These are phyloP conservation scores for Thera britannica DNA, from an alignment of 2,888 invertebrate species.

Conservation along the genomic window DNA sequence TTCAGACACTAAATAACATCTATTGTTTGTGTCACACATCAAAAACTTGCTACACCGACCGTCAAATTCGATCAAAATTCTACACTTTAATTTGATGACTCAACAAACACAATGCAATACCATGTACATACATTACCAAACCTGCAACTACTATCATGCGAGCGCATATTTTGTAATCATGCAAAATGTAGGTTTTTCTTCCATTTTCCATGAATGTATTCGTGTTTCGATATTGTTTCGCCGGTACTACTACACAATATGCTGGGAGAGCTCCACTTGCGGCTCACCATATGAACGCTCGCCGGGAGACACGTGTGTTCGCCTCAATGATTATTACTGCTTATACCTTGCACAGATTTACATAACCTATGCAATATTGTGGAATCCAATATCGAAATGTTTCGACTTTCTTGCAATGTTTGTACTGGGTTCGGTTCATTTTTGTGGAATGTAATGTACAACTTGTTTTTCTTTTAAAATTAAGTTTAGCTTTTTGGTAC, in stretches of 20 bases:
- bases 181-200: conserved; percentile 54
- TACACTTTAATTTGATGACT: background rate
- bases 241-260: conserved; percentile 53
- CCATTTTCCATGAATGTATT: conserved; percentile 65
- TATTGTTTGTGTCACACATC: too few relatives aligned
- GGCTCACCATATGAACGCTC: conserved; percentile 51
- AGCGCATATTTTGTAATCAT: conserved; percentile 39
- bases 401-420: conserved; percentile 21
- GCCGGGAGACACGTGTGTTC: conserved; percentile 69
- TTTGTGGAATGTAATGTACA: background rate
- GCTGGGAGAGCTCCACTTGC: conserved; percentile 45
- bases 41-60: too few relatives aligned
- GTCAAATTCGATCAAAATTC: background rate
- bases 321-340: conserved; percentile 76
- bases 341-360: conserved; percentile 60
- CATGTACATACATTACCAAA: background rate
- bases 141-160: background rate
- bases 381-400: conserved; percentile 37
- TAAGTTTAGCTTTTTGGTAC: too few relatives aligned
- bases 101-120: background rate
- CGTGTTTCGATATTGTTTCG: conserved; percentile 75
- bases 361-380: conserved; percentile 39
- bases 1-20: too few relatives aligned
- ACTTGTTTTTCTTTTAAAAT: too few relatives aligned
- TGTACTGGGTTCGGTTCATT: conserved; percentile 25